Base-by-base conservation (phyloP, 2,888 invertebrate species). In the Microplitis manilae region DNA sequence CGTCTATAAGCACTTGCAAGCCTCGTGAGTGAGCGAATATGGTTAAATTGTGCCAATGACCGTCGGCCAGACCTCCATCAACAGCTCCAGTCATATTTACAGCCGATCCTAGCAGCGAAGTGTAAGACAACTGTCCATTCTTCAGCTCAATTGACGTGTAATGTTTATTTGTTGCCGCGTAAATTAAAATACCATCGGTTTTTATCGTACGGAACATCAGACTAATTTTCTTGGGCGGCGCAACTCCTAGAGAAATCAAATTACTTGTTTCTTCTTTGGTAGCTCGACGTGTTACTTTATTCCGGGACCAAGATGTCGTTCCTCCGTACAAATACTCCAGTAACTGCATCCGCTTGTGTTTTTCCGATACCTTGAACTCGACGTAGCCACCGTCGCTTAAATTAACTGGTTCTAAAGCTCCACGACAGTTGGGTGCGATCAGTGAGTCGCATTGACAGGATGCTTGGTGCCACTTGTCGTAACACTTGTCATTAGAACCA, bases 11-110 rank as follows among this genome's bases (percentile, higher is more conserved):
- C 20, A 97, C 87, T 77, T 94, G 92, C 59, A 97, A 91, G 6
- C 94, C 94, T 79, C 95, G 92, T 40, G 94, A 93, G 64, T 93
- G 92, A 0, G 95, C 93, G 77, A 93, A 91, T 65, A 98, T 90
- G 0, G 96, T 96, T 5, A 97, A 91, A 86, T 96, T 96, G 88
- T 98, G 97, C 98, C 97, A 98, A 73, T 92, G 92, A 5, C 97
- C 97, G 90, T 98, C 96, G 9, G 94, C 92, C 0, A 97, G 91
- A 68, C 91, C 91, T 67, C 90, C 91, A 64, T 92, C 91, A 81
- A 93, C 92, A 1, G 92, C 88, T 79, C 94, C 93, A 1, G 95
- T 96, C 95, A 97, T 96, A 86, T 96, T 96, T 0, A 97, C 95
- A 0, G 94, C 90, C 6, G 93, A 92, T 74, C 95, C 94, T 83